These are phyloP conservation scores for Microcaecilia unicolor DNA, from an alignment of 2,797 vertebrate species.

Conservation along the genomic window DNA sequence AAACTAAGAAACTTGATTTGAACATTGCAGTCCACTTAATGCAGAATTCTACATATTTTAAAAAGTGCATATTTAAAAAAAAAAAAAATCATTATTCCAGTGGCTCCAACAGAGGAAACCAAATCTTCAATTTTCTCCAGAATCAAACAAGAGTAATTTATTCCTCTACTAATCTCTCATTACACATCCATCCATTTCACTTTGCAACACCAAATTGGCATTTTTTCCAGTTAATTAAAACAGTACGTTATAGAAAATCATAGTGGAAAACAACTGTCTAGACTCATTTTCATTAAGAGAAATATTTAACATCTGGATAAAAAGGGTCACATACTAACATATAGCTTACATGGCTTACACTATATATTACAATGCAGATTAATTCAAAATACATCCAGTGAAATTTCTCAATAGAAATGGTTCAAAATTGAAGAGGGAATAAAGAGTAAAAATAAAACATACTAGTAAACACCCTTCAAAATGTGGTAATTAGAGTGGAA, in stretches of 20 bases:
- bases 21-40: constrained; percentile 47
- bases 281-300: too few species aligned
- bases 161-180: constrained; percentile 50
- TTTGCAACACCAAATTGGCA: constrained; percentile 63
- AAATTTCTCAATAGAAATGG: too few species aligned
- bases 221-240: constrained; percentile 37
- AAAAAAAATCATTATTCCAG: constrained; percentile 32
- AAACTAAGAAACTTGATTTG: constrained; percentile 34
- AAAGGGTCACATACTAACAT: too few species aligned
- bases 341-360: too few species aligned
- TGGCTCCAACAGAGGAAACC: constrained; percentile 51
- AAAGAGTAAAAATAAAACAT: constrained; percentile 33
- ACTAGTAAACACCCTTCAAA: constrained; percentile 25
- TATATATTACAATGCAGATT: too few species aligned
- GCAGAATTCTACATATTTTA: constrained; percentile 33
- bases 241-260: constrained; percentile 4
- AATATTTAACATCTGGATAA: too few species aligned
- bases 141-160: constrained; percentile 50
- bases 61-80: constrained; percentile 7
- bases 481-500: too few species aligned
- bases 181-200: constrained; percentile 49
- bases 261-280: too few species aligned
- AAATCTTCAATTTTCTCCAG: constrained; percentile 65
- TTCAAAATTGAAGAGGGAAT: constrained; percentile 16
- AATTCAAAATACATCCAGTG: too few species aligned